These are phyloP conservation scores for Sinhomidia bicolor DNA, from an alignment of 2,888 invertebrate genomes.

Conservation along the genomic window DNA sequence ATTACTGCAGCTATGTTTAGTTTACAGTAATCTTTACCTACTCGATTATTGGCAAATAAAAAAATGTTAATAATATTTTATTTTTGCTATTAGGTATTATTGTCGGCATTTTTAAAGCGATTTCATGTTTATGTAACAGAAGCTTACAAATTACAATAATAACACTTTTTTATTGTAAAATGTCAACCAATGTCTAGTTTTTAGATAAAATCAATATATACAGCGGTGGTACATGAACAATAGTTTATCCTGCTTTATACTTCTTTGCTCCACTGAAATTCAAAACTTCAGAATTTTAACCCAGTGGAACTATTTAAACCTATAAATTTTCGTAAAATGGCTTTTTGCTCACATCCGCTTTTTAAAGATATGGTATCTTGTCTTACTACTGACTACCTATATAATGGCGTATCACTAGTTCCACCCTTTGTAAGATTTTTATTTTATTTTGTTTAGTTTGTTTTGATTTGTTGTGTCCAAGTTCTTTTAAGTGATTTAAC, in stretches of 20 bases:
- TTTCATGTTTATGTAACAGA: no score
- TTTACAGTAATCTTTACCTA: no score
- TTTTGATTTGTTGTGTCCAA: background rate
- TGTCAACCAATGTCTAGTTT: no score
- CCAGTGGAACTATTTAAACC: background rate
- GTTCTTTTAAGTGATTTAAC: background rate
- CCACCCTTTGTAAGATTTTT: conserved; percentile 7
- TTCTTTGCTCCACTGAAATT: background rate
- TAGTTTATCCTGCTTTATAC: background rate
- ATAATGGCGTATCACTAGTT: background rate
- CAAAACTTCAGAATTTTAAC: background rate
- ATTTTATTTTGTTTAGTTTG: background rate
- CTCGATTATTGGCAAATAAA: no score
- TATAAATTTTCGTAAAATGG: background rate
- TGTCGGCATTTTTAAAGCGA: no score
- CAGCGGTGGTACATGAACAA: background rate
- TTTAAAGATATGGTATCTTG: conserved; percentile 6
- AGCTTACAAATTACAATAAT: no score
- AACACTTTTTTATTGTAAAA: no score
- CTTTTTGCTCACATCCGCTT: conserved; percentile 11
- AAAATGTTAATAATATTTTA: no score
- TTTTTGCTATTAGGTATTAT: no score
- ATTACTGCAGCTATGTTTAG: no score
- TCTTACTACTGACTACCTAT: conserved; percentile 34
- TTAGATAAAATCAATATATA: no score